These are phyloP conservation scores for Tamandua tetradactyla DNA, from an alignment of 2,797 vertebrate species.

Conservation along the genomic window DNA sequence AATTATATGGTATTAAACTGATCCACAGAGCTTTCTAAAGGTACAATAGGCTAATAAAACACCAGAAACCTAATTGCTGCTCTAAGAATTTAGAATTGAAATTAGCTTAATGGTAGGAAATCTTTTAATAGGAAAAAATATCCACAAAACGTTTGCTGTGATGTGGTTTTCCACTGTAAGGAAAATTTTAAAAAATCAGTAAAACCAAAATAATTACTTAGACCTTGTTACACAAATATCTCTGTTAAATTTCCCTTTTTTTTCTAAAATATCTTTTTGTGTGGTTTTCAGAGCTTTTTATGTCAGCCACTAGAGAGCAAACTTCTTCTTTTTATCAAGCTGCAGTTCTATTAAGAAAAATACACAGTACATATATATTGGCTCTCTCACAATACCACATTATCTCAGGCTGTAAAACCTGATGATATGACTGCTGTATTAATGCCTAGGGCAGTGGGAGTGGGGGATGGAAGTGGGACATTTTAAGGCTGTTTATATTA, in stretches of 20 bases:
- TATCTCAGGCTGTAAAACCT: conserved; percentile 77
- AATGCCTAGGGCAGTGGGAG: conserved; percentile 70
- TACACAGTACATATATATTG: conserved; percentile 46
- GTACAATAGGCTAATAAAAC: conserved; percentile 70
- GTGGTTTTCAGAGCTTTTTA: conserved; percentile 80
- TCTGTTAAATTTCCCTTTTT: conserved; percentile 54
- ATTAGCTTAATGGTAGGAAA: conserved; percentile 60
- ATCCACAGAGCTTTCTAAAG: conserved; percentile 67
- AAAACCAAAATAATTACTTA: conserved; percentile 50
- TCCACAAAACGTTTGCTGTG: neutral
- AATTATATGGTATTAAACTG: conserved; percentile 70
- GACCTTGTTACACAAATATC: conserved; percentile 24
- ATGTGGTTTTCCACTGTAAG: conserved; percentile 44
- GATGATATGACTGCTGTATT: conserved; percentile 69
- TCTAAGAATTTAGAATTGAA: conserved; percentile 68
- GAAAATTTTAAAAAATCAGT: conserved; percentile 36
- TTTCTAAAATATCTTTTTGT: conserved; percentile 68
- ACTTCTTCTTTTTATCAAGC: conserved; percentile 88
- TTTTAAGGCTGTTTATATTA: conserved; percentile 70
- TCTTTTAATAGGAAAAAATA: conserved; percentile 50
- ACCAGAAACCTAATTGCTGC: conserved; percentile 65
- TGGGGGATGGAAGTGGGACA: conserved; percentile 44
- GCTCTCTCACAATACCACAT: conserved; percentile 64
- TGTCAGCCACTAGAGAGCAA: conserved; percentile 90
- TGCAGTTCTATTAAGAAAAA: conserved; percentile 67